Percentiles rank a stretch among this genome's conserved stretches.
phyloP scores from a whole-genome alignment of 2,888 invertebrate genomes.

The Troglohyphantes excavatus region DNA sequence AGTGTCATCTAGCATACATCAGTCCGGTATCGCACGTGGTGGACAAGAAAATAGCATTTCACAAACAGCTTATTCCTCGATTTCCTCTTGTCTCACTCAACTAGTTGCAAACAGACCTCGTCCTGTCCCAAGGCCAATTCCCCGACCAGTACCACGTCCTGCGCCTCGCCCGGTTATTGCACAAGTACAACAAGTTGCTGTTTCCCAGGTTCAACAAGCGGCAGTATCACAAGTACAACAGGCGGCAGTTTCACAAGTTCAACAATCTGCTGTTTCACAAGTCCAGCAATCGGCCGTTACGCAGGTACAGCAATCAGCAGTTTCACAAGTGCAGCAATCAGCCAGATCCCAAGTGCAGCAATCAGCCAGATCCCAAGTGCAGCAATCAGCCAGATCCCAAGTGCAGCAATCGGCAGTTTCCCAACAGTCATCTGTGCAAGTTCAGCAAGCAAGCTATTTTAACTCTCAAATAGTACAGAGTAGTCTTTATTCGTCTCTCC shows the following conservation, averaged over 20 bases:
- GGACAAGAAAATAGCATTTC: conserved; percentile 23
- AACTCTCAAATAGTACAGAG: background rate
- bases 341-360: background rate
- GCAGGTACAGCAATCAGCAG: conserved; percentile 1
- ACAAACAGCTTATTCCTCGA: background rate
- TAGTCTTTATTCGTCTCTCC: background rate
- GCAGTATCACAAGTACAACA: background rate
- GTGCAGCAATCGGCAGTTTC: background rate
- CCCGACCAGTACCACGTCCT: background rate
- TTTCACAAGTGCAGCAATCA: background rate
- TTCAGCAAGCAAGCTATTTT: background rate
- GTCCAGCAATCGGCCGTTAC: background rate
- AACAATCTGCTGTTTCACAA: background rate
- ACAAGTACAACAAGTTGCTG: background rate
- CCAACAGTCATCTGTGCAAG: background rate
- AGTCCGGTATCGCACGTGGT: background rate
- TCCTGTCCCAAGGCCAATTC: background rate
- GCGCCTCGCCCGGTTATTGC: background rate
- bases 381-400: background rate
- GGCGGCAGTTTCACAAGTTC: background rate
- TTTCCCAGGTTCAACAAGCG: background rate
- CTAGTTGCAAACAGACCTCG: background rate
- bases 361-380: background rate
- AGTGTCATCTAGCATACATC: background rate
- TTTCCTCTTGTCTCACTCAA: background rate